Evolutionary conservation across 2,797 vertebrate species (phyloP).

Genomic region (Chromobotia macracanthus): DNA sequence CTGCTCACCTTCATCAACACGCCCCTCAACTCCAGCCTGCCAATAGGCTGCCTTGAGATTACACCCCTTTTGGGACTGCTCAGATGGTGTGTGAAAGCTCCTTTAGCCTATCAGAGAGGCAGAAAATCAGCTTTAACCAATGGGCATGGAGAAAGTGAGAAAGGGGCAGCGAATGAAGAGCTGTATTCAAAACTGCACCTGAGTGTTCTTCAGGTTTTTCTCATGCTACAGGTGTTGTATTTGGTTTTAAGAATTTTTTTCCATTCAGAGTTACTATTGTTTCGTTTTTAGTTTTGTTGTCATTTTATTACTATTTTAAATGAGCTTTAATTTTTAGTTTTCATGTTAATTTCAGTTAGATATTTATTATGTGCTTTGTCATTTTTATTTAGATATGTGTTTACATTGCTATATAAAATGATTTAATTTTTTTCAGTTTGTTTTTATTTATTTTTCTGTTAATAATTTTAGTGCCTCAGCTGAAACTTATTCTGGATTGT

Average conservation of each 20-base stretch:
- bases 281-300: neutral
- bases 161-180: constrained; percentile 68
- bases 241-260: neutral
- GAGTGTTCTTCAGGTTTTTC: constrained; percentile 89
- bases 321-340: too few species aligned
- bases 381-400: too few species aligned
- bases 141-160: constrained; percentile 69
- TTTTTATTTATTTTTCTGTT: too few species aligned
- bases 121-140: constrained; percentile 77
- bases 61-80: constrained; percentile 91
- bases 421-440: too few species aligned
- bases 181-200: constrained; percentile 93
- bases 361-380: too few species aligned
- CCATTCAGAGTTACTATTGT: neutral
- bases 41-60: constrained; percentile 88
- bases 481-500: too few species aligned
- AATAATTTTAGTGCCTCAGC: too few species aligned
- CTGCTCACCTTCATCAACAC: constrained; percentile 93
- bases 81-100: constrained; percentile 93
- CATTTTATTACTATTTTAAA: too few species aligned
- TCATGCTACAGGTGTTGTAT: constrained; percentile 75
- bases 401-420: too few species aligned
- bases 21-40: constrained; percentile 86
- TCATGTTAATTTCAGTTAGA: too few species aligned
- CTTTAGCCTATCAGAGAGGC: constrained; percentile 83